Conservation (phyloP, 2,113 vertebrate species). For the Antidorcas marsupialis region DNA sequence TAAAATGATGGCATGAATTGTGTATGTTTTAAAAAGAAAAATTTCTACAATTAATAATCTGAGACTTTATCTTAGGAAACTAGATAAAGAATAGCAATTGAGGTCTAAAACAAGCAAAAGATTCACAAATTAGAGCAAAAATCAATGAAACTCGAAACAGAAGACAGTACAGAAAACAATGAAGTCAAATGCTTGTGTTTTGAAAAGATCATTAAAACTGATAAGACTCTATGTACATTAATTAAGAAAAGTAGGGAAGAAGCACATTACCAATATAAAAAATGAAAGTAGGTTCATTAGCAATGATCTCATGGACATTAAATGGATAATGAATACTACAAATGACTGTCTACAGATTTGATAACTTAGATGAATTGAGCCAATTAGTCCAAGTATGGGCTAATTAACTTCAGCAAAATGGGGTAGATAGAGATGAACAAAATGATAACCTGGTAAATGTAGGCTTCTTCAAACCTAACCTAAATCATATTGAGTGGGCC, state of each 20-base stretch:
- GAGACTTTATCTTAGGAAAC: not conserved
- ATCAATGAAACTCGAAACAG: not conserved
- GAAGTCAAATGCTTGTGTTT: not conserved
- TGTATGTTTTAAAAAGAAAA: not conserved
- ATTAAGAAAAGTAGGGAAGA: not conserved
- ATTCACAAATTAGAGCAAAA: not conserved
- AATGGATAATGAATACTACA: not conserved
- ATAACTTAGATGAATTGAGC: not conserved
- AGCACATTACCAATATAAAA: not conserved
- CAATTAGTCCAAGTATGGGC: not conserved
- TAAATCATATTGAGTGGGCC: not conserved
- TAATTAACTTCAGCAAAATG: not conserved
- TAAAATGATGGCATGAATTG: not conserved
- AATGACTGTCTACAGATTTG: not conserved
- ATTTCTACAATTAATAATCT: not conserved
- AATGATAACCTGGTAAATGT: not conserved
- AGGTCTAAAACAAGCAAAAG: not conserved
- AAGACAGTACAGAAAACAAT: not conserved
- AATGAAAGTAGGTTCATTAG: not conserved
- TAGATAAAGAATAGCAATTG: not conserved
- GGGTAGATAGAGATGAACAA: not conserved
- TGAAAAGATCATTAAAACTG: not conserved
- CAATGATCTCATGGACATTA: not conserved
- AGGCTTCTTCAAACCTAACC: not conserved
- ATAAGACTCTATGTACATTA: not conserved